These are phyloP conservation scores for Drosophila sulfurigaster DNA, from an alignment of 1,140 invertebrate species.

Conservation along the genomic window DNA sequence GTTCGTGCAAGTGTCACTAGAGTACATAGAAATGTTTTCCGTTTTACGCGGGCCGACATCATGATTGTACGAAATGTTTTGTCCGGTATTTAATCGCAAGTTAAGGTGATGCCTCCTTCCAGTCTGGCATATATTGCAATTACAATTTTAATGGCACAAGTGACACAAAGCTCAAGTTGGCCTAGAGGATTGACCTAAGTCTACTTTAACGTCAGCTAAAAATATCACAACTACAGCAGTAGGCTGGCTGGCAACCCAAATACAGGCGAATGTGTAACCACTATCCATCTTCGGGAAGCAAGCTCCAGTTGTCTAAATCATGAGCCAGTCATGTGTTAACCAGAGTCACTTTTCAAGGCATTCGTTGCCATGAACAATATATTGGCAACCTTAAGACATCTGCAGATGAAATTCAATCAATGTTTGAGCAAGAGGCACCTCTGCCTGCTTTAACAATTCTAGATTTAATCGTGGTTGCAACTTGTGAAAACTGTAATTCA, in stretches of 20 bases:
- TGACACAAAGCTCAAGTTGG: constrained; percentile 34
- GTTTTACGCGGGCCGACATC: too few species aligned
- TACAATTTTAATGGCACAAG: constrained; percentile 1
- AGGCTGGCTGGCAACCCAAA: background rate
- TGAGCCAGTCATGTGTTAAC: constrained; percentile 30
- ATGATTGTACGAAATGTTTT: too few species aligned
- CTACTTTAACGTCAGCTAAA: constrained; percentile 20
- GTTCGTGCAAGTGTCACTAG: too few species aligned
- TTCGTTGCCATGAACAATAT: constrained; percentile 7
- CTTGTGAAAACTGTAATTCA: too few species aligned
- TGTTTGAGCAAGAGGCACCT: background rate
- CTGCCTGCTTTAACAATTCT: background rate
- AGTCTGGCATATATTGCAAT: too few species aligned
- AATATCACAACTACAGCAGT: constrained; percentile 19
- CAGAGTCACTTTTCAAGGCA: constrained; percentile 11
- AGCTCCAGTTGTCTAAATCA: constrained; percentile 6
- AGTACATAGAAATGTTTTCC: too few species aligned
- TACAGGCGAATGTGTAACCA: background rate
- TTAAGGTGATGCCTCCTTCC: too few species aligned
- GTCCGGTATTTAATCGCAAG: too few species aligned
- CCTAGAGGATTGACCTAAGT: constrained; percentile 25
- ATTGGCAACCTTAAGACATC: constrained; percentile 9
- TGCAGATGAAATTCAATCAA: constrained; percentile 5
- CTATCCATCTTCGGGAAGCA: background rate
- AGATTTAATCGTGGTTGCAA: too few species aligned